phyloP scores from a whole-genome alignment of 2,888 invertebrate species.

The Siphonodentalium dalli region DNA sequence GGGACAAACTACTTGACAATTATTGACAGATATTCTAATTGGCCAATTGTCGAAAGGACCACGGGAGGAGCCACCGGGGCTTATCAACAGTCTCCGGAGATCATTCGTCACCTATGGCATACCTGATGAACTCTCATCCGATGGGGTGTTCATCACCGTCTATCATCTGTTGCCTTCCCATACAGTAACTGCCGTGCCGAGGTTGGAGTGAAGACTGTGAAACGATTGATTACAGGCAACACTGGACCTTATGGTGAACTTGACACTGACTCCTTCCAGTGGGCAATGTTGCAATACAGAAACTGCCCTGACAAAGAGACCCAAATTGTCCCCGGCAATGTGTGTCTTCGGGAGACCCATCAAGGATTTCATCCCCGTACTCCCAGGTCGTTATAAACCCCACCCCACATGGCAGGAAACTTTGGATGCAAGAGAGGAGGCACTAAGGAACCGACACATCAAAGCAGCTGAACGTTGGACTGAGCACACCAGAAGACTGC shows the following conservation, averaged over 20 bases:
- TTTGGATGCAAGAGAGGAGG: conserved; percentile 13
- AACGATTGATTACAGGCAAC: conserved; percentile 32
- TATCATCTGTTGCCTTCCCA: conserved; percentile 30
- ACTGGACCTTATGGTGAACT: conserved; percentile 17
- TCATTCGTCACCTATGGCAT: conserved; percentile 33
- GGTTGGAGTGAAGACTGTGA: conserved; percentile 29
- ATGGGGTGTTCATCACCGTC: conserved; percentile 29
- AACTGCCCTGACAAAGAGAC: conserved; percentile 30
- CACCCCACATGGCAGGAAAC: conserved; percentile 26
- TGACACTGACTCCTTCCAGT: conserved; percentile 26
- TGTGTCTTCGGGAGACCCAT: conserved; percentile 30
- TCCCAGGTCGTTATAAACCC: conserved; percentile 20
- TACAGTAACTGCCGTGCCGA: conserved; percentile 31
- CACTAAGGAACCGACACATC: conserved; percentile 19
- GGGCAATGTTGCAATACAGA: conserved; percentile 27
- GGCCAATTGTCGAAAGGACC: conserved; percentile 25
- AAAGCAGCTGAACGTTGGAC: conserved; percentile 21
- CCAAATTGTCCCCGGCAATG: conserved; percentile 33
- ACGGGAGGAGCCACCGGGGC: conserved; percentile 23
- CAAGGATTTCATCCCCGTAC: conserved; percentile 27
- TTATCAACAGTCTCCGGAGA: conserved; percentile 20
- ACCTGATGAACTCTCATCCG: conserved; percentile 28
- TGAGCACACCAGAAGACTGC: conserved; percentile 22
- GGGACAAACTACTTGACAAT: conserved; percentile 28
- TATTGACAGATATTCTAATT: conserved; percentile 31